Base-by-base conservation (phyloP, 2,797 vertebrate species). In the Acanthiza pusilla region DNA sequence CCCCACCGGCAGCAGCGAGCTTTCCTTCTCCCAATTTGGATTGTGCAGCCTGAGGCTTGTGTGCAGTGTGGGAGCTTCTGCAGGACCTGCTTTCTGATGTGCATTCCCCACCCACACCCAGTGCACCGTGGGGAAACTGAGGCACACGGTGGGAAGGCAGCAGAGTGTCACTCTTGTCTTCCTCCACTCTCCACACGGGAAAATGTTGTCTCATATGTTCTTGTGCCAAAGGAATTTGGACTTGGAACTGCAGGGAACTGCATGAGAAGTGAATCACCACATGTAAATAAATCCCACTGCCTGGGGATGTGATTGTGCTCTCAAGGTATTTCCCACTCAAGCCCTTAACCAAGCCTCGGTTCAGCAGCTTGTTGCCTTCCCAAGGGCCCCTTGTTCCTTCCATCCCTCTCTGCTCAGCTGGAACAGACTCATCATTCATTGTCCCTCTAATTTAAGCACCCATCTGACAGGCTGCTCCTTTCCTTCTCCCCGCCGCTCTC, bases 361-460 rank as follows among this genome's bases (percentile, higher is more conserved):
- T 43, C 71, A 32, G 72, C 4, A 66, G 74, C 92, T 91, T 61
- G 50, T 32, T 92, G 85, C 85, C 60, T 81, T 92, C 93, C 88
- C 76, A 10, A 81, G 85, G 66, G 94, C 40, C 63, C 34, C 55
- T 88, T 76, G 65, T 89, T 81, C 77, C 36, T 26, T 79, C 71
- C 23, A 1, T 51, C 73, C 57, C 60, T 82, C 82, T 73, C 86
- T 89, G 61, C 74, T 82, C 0, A 0, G n/a, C 82, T 87, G 91
- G 74, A 89, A 88, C 93, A 92, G 89, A 66, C 85, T 50, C 80
- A 47, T 91, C 81, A 60, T 76, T 94, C 93, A 93, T 67, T 63
- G 84, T 93, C 76, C n/a, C 18, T 70, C 91, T 91, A 63, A 89
- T 91, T 92, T 75, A 91, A 88, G 91, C 89, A 62, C 26, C 27